phyloP scores from a whole-genome alignment of 1,140 invertebrate genomes.

The Bombus difficillimus region DNA sequence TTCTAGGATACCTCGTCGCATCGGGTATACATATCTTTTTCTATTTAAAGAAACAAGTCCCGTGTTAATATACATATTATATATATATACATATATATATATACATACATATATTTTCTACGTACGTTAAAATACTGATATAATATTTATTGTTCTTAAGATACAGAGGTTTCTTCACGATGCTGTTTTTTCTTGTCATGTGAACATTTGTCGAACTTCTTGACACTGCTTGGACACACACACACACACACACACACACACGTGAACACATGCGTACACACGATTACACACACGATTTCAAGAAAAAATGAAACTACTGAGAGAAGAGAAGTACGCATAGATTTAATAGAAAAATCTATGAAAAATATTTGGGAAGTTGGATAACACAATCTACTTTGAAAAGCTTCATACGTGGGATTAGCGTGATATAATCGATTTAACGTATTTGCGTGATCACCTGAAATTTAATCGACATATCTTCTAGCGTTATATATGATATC shows the following conservation, averaged over 20 bases:
- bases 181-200: conserved; percentile 32
- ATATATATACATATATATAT: conserved; percentile 9
- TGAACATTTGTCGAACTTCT: conserved; percentile 14
- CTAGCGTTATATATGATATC: not conserved
- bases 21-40: conserved; percentile 51
- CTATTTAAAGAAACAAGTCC: conserved; percentile 23
- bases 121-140: conserved; percentile 34
- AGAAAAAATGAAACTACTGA: not conserved
- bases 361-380: no score
- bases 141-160: conserved; percentile 33
- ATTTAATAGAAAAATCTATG: not conserved
- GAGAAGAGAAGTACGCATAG: not conserved
- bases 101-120: conserved; percentile 51
- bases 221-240: conserved; percentile 2
- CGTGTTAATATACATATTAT: conserved; percentile 42
- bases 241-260: not conserved
- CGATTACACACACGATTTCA: not conserved
- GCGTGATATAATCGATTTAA: not conserved
- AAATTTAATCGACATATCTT: not conserved
- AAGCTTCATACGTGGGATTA: not conserved
- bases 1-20: conserved; percentile 28
- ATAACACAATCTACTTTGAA: not conserved
- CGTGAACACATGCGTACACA: no score
- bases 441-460: not conserved
- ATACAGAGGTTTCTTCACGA: conserved; percentile 28